Conservation (phyloP, 2,888 invertebrate species). For the Thera britannica region DNA sequence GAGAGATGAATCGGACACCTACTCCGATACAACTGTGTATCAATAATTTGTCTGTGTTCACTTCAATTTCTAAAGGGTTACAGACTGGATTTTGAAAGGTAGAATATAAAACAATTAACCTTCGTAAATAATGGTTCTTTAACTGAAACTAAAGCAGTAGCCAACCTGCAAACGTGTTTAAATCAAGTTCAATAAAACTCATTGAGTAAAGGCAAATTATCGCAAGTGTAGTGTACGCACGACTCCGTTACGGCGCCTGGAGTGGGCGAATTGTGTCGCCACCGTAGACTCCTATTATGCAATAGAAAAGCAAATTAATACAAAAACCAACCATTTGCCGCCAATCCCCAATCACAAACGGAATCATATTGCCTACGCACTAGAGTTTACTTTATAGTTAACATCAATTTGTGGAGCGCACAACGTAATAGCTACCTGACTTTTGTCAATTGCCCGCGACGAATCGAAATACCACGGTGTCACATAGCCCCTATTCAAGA, state of each 20-base stretch:
- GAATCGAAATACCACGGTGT: slow-evolving; percentile 52
- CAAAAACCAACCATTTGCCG: slow-evolving; percentile 45
- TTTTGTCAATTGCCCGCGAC: slow-evolving; percentile 71
- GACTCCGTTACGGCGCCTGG: slow-evolving; percentile 47
- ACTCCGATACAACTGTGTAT: slow-evolving; percentile 35
- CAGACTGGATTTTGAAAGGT: neutral
- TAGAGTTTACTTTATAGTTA: slow-evolving; percentile 65
- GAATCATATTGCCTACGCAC: slow-evolving; percentile 55
- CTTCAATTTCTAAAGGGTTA: neutral
- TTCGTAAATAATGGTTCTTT: neutral
- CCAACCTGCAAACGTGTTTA: neutral
- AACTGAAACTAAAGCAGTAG: neutral
- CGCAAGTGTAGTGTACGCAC: slow-evolving; percentile 48
- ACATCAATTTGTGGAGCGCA: slow-evolving; percentile 65
- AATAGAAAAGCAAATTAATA: slow-evolving; percentile 61
- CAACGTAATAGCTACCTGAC: slow-evolving; percentile 62
- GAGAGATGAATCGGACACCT: slow-evolving; percentile 27
- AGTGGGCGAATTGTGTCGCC: slow-evolving; percentile 58
- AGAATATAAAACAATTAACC: neutral
- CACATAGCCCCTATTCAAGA: slow-evolving; percentile 54
- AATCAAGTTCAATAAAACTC: slow-evolving; percentile 14
- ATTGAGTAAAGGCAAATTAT: slow-evolving; percentile 40
- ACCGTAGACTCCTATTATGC: slow-evolving; percentile 58
- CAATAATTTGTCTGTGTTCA: slow-evolving; percentile 28
- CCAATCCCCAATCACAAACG: slow-evolving; percentile 49